Evolutionary conservation across 1,140 invertebrate genomes (phyloP).

Genomic region (Lepidurus arcticus): DNA sequence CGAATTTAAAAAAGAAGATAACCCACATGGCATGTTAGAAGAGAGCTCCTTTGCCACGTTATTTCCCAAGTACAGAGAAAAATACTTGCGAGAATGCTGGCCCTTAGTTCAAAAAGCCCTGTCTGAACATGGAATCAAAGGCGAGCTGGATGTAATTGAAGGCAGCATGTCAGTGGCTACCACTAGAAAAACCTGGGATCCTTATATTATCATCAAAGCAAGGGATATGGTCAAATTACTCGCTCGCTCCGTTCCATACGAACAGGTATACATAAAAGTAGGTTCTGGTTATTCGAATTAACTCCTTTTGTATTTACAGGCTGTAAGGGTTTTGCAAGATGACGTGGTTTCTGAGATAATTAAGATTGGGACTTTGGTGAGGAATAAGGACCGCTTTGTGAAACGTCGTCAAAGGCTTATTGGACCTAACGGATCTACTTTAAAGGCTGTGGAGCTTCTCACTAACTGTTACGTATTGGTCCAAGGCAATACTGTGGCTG

Average conservation of each 20-base stretch:
- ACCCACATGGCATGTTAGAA: constrained; percentile 70
- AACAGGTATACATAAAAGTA: constrained; percentile 55
- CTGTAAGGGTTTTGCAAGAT: constrained; percentile 73
- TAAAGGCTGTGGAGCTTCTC: constrained; percentile 96
- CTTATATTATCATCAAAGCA: constrained; percentile 94
- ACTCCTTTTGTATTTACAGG: constrained; percentile 42
- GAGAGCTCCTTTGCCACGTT: constrained; percentile 74
- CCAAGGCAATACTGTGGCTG: constrained; percentile 96
- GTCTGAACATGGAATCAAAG: constrained; percentile 69
- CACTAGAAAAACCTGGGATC: constrained; percentile 97
- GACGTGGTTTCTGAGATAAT: constrained; percentile 92
- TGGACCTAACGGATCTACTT: constrained; percentile 91
- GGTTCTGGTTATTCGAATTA: no score
- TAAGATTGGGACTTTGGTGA: constrained; percentile 85
- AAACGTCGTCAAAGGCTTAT: constrained; percentile 91
- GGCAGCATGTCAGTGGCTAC: constrained; percentile 93
- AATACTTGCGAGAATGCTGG: constrained; percentile 95
- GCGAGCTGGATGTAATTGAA: constrained; percentile 90
- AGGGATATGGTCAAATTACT: constrained; percentile 93
- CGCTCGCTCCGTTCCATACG: constrained; percentile 91
- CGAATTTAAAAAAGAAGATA: constrained; percentile 82
- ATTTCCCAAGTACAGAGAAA: constrained; percentile 90
- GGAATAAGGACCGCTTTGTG: constrained; percentile 92
- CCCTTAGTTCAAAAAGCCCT: constrained; percentile 84
- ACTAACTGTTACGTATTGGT: constrained; percentile 96